Base-by-base conservation (phyloP, 1,140 invertebrate species). In the Diorhabda sublineata region DNA sequence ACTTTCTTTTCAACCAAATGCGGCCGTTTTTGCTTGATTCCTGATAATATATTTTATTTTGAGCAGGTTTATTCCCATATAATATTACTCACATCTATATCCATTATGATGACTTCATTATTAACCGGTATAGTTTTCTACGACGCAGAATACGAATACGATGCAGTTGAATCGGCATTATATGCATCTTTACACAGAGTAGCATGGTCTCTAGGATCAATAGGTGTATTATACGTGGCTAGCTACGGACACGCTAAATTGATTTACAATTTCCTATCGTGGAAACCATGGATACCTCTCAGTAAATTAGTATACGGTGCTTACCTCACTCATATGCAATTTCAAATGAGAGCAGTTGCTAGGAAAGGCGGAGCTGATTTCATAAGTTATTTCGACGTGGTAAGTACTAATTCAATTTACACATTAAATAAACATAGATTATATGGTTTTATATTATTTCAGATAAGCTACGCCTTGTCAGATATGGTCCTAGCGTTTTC, bases 291-390 rank as follows among this genome's bases (percentile, higher is more conserved):
- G 82, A 82, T 88, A 41, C 89, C 90, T 1, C 79, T 93, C 3
- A 87, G 89, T 66, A 85, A 89, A 70, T 79, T 93, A 41, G 86
- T 88, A 0, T 94, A 92, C 76, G 87, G 87, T 9, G 85, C 88
- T 4, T 93, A 92, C 77, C 80, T 93, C 44, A 81, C 82, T 11
- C 88, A 89, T 72, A 79, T 83, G 59, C 58, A 81, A 4, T 75
- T 86, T 42, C 84, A 85, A 61, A 69, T 81, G 2, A 75, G 84
- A 6, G 78, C 81, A 41, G 80, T 83, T 1, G 83, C 78, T 42
- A 79, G 82, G 62, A 83, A 81, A 79, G 80, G 60, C 77, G 83
- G 69, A 4, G 66, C 73, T 5, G 73, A 74, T 68, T 69, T 72
- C 4, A 74, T 81, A 8, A 72, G 73, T 3, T 74, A 80, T 62